These are phyloP conservation scores for Phataginus tetradactyla DNA, from an alignment of 2,797 vertebrate species.

Conservation along the genomic window DNA sequence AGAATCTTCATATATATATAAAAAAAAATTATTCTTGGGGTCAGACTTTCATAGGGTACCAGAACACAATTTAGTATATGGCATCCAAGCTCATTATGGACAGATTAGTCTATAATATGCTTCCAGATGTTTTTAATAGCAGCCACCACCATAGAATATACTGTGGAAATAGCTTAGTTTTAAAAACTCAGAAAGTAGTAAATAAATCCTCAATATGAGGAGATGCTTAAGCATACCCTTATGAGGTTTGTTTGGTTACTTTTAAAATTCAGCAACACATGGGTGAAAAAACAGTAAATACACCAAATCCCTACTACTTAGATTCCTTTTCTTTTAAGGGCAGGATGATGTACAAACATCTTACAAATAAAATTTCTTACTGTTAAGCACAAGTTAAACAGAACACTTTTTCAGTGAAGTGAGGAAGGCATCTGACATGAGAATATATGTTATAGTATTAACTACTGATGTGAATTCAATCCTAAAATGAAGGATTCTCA, in stretches of 20 bases:
- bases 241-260: slow-evolving; percentile 20
- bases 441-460: neutral
- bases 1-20: neutral
- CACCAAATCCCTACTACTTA: neutral
- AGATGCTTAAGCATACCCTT: neutral
- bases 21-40: neutral
- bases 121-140: neutral
- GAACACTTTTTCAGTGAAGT: slow-evolving; percentile 28
- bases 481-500: slow-evolving; percentile 2
- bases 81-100: neutral
- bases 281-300: slow-evolving; percentile 13
- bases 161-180: neutral
- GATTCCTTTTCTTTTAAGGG: neutral
- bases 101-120: neutral
- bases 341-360: neutral
- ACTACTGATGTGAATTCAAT: slow-evolving; percentile 35
- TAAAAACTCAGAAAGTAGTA: slow-evolving; percentile 40
- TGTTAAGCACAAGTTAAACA: neutral
- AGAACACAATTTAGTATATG: neutral
- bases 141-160: neutral
- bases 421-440: neutral
- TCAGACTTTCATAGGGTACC: neutral
- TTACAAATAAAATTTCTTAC: neutral
- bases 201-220: neutral
- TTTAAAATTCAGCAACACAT: slow-evolving; percentile 17